Percentiles rank a stretch among this genome's conserved stretches.
Conservation (phyloP, 2,888 invertebrate species). For the Scaptomyza caliginosa region DNA sequence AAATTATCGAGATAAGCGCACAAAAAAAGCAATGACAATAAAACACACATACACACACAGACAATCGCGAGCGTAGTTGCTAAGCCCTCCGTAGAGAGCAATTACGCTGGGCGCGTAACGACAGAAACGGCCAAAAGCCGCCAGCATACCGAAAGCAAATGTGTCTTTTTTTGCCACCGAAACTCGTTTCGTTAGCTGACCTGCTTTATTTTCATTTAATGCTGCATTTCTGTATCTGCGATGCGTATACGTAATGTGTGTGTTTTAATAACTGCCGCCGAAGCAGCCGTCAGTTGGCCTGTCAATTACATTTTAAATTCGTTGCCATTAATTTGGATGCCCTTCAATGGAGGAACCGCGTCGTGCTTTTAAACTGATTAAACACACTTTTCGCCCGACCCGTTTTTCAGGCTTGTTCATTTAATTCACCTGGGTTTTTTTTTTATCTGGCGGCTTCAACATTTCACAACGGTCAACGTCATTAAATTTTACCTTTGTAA, state of each 20-base stretch:
- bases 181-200: slow-evolving; percentile 4
- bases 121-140: slow-evolving; percentile 24
- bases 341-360: slow-evolving; percentile 20
- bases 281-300: slow-evolving; percentile 58
- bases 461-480: slow-evolving; percentile 46
- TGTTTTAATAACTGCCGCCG: slow-evolving; percentile 68
- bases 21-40: slow-evolving; percentile 66
- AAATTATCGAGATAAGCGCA: slow-evolving; percentile 67
- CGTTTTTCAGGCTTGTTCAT: slow-evolving; percentile 43
- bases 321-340: slow-evolving; percentile 72
- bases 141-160: slow-evolving; percentile 26
- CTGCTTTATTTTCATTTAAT: slow-evolving; percentile 67
- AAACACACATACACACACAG: slow-evolving; percentile 16
- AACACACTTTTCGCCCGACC: slow-evolving; percentile 49
- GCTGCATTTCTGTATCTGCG: slow-evolving; percentile 65
- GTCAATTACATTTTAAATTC: slow-evolving; percentile 76
- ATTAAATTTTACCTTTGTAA: slow-evolving; percentile 69
- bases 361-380: slow-evolving; percentile 72
- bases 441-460: slow-evolving; percentile 16
- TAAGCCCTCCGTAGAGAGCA: slow-evolving; percentile 72
- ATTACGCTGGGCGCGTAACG: slow-evolving; percentile 57
- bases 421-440: slow-evolving; percentile 46
- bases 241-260: slow-evolving; percentile 61
- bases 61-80: slow-evolving; percentile 13
- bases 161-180: slow-evolving; percentile 35